Conservation (phyloP, 2,888 invertebrate species). For the Lacanobia oleracea region DNA sequence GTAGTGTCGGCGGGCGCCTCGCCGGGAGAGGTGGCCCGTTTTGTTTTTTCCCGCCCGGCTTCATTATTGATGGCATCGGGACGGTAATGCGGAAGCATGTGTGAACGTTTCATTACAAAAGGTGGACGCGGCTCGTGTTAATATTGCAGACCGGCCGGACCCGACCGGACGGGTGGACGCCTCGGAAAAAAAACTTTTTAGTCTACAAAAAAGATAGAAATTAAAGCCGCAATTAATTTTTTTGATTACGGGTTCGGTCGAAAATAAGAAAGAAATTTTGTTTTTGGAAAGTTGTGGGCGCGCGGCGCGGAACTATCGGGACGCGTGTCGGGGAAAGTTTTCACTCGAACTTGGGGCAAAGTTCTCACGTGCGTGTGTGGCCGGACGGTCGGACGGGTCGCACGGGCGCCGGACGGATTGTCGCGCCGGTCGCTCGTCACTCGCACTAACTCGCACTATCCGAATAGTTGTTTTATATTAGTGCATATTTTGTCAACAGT, state of each 20-base stretch:
- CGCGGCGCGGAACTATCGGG: conserved; percentile 76
- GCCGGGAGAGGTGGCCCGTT: conserved; percentile 89
- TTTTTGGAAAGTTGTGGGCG: conserved; percentile 69
- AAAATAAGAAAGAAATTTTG: conserved; percentile 23
- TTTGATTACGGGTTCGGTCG: conserved; percentile 69
- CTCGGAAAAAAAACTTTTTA: conserved; percentile 80
- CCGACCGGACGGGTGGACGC: conserved; percentile 89
- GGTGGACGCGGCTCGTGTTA: conserved; percentile 90
- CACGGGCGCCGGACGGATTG: conserved; percentile 73
- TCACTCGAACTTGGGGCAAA: conserved; percentile 79
- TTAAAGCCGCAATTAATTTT: conserved; percentile 74
- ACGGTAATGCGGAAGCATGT: conserved; percentile 91
- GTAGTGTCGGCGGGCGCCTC: conserved; percentile 90
- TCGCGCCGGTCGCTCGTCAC: conserved; percentile 73
- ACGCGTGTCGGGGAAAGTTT: conserved; percentile 83
- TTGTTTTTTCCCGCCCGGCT: conserved; percentile 91
- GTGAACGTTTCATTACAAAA: conserved; percentile 91
- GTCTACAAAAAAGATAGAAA: conserved; percentile 75
- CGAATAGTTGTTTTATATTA: conserved; percentile 68
- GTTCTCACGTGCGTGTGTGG: conserved; percentile 87
- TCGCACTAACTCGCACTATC: conserved; percentile 67
- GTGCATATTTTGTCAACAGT: conserved; percentile 76
- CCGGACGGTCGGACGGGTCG: conserved; percentile 58
- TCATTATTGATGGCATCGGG: conserved; percentile 91
- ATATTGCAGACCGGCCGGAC: conserved; percentile 90